Evolutionary conservation across 2,113 vertebrate species (phyloP).

Genomic region (Gavialis gangeticus): DNA sequence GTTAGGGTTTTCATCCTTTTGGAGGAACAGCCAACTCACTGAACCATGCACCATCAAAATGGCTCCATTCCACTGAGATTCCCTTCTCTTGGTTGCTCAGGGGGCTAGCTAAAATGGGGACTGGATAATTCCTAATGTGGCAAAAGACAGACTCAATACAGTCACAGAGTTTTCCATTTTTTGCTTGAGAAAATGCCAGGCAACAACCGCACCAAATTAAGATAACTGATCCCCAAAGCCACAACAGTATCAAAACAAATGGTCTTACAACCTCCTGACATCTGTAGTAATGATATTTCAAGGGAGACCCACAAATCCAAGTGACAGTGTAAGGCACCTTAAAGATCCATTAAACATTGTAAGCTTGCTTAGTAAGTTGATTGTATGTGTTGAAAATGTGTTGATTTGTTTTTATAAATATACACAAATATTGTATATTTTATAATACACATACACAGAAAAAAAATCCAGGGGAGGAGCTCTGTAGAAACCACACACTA

Average conservation of each 20-base stretch:
- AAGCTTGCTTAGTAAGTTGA: accelerated
- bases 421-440: not conserved
- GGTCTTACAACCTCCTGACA: not conserved
- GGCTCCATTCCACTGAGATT: too few species aligned
- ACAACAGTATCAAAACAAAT: not conserved
- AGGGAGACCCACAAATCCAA: not conserved
- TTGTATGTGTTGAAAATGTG: not conserved
- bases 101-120: too few species aligned
- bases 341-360: not conserved
- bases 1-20: too few species aligned
- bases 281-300: not conserved
- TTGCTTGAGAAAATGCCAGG: not conserved
- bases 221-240: too few species aligned
- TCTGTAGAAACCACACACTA: not conserved
- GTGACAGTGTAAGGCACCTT: not conserved
- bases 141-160: too few species aligned
- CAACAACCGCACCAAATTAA: not conserved
- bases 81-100: too few species aligned
- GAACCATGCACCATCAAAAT: too few species aligned
- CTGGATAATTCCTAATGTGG: too few species aligned
- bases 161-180: not conserved
- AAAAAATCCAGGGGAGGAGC: not conserved
- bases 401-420: not conserved
- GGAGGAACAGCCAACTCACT: too few species aligned
- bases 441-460: not conserved